Evolutionary conservation across 2,113 vertebrate species (phyloP).

Genomic region (Phrynosoma platyrhinos): DNA sequence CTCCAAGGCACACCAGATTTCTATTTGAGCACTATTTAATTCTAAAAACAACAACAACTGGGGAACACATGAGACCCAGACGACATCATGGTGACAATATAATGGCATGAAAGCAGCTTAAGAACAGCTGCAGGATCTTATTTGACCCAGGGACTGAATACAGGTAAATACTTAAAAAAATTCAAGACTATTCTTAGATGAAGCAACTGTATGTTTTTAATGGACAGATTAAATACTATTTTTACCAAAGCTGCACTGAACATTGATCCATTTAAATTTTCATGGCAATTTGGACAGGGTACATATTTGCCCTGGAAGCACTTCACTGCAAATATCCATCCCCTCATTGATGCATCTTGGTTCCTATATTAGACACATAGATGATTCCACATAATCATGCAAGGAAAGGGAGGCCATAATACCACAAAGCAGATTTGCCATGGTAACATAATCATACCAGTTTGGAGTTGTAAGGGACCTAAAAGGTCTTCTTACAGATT

Average conservation of each 20-base stretch:
- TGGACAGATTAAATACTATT: neutral
- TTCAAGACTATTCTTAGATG: neutral
- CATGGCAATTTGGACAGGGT: neutral
- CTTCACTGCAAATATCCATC: neutral
- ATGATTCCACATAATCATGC: neutral
- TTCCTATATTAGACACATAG: neutral
- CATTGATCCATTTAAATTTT: neutral
- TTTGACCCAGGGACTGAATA: neutral
- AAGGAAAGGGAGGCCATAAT: neutral
- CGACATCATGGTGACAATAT: neutral
- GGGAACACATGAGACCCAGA: neutral
- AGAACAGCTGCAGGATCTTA: neutral
- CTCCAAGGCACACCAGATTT: neutral
- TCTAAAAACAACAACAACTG: neutral
- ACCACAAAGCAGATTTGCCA: neutral
- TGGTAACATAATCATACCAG: neutral
- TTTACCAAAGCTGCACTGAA: neutral
- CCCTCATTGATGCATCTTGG: neutral
- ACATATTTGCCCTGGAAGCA: neutral
- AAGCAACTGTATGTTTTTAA: neutral
- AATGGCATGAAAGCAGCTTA: neutral
- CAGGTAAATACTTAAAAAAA: neutral
- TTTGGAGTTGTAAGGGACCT: neutral
- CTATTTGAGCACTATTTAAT: neutral
- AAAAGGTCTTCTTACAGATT: neutral